Percentiles rank a stretch among this genome's conserved stretches.
These are phyloP conservation scores for Kryphioiulus occultus DNA, from an alignment of 2,888 invertebrate species.

Conservation along the genomic window DNA sequence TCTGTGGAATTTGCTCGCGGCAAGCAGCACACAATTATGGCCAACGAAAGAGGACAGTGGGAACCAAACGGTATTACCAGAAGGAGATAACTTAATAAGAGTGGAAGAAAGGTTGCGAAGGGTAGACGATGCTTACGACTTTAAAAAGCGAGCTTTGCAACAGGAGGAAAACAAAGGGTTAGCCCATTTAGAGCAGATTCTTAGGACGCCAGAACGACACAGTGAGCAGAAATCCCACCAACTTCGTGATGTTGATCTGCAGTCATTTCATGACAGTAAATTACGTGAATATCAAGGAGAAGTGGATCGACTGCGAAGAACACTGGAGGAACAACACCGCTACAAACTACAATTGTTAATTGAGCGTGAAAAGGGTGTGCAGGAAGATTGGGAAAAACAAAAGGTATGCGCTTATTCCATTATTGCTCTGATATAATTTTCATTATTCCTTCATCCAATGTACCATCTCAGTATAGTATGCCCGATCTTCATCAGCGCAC, in stretches of 20 bases:
- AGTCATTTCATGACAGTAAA: not conserved
- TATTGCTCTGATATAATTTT: no score
- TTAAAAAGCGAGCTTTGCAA: not conserved
- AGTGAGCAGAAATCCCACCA: not conserved
- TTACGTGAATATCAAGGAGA: not conserved
- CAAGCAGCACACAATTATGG: not conserved
- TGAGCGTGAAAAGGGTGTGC: not conserved
- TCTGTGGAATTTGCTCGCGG: not conserved
- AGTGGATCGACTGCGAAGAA: not conserved
- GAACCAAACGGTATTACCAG: not conserved
- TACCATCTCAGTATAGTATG: no score
- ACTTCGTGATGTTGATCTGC: not conserved
- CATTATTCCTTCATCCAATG: no score
- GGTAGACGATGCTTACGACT: not conserved
- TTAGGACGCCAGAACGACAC: not conserved
- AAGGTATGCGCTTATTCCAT: no score
- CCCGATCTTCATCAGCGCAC: no score
- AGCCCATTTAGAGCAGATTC: not conserved
- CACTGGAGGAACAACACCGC: not conserved
- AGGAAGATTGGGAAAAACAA: constrained; percentile 6
- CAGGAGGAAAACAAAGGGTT: not conserved
- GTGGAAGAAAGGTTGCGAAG: not conserved
- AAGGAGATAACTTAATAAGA: not conserved
- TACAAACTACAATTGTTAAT: not conserved
- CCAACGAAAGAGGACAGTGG: not conserved